Conservation (phyloP, 2,797 vertebrate species). For the Calcarius lapponicus region DNA sequence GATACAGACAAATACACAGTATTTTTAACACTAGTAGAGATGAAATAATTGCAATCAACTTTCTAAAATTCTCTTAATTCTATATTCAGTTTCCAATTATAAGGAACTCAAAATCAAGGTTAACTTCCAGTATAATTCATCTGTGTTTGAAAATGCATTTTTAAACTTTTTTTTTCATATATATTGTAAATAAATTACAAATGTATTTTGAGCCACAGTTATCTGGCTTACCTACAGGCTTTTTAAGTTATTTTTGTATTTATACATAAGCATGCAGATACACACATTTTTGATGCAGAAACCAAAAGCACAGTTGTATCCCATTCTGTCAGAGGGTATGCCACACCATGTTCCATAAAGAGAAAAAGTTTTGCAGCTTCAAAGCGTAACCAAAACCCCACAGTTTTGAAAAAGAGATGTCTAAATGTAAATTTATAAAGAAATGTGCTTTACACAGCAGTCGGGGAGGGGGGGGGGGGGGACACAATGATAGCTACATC, state of each 20-base stretch:
- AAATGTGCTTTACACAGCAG: background rate
- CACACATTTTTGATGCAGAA: background rate
- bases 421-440: background rate
- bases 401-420: background rate
- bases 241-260: background rate
- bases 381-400: background rate
- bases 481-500: background rate
- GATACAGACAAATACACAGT: background rate
- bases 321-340: background rate
- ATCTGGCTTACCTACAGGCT: background rate
- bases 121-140: background rate
- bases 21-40: background rate
- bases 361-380: background rate
- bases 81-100: background rate
- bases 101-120: background rate
- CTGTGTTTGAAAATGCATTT: background rate
- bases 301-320: background rate
- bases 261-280: background rate
- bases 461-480: accelerated
- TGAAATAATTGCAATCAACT: background rate
- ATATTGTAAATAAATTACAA: background rate
- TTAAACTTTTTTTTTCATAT: background rate
- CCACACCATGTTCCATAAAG: background rate
- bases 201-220: background rate
- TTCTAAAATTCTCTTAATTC: background rate